Conservation (phyloP, 2,797 vertebrate genomes). For the Salarias fasciatus region DNA sequence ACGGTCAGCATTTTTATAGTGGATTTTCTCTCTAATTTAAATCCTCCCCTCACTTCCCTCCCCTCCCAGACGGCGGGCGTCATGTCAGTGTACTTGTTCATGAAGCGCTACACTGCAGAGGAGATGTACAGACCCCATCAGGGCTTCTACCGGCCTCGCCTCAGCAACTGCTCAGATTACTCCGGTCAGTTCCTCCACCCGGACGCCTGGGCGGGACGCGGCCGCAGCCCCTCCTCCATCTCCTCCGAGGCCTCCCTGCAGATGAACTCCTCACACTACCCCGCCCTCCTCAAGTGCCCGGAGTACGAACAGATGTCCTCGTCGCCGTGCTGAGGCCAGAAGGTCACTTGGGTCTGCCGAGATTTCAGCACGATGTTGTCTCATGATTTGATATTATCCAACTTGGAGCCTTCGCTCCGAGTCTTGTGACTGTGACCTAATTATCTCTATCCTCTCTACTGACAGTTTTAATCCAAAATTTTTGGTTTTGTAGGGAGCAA, state of each 20-base stretch:
- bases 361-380: slow-evolving; percentile 27
- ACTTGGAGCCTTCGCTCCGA: slow-evolving; percentile 30
- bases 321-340: slow-evolving; percentile 87
- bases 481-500: slow-evolving; percentile 35
- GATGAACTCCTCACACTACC: slow-evolving; percentile 91
- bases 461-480: slow-evolving; percentile 16
- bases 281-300: slow-evolving; percentile 91
- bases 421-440: slow-evolving; percentile 37
- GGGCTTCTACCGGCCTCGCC: slow-evolving; percentile 89
- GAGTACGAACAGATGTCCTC: slow-evolving; percentile 94
- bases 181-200: slow-evolving; percentile 93
- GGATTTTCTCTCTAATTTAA: background rate
- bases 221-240: slow-evolving; percentile 90
- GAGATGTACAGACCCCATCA: slow-evolving; percentile 90
- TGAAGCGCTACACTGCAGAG: slow-evolving; percentile 93
- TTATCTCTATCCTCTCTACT: slow-evolving; percentile 25
- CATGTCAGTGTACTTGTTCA: slow-evolving; percentile 94
- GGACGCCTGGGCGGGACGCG: slow-evolving; percentile 84
- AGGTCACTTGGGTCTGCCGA: background rate
- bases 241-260: slow-evolving; percentile 91
- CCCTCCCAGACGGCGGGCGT: slow-evolving; percentile 86
- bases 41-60: background rate
- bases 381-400: slow-evolving; percentile 48
- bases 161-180: slow-evolving; percentile 94
- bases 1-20: too few species aligned